Evolutionary conservation across 2,113 vertebrate genomes (phyloP).

Genomic region (Cyanoliseus patagonus): DNA sequence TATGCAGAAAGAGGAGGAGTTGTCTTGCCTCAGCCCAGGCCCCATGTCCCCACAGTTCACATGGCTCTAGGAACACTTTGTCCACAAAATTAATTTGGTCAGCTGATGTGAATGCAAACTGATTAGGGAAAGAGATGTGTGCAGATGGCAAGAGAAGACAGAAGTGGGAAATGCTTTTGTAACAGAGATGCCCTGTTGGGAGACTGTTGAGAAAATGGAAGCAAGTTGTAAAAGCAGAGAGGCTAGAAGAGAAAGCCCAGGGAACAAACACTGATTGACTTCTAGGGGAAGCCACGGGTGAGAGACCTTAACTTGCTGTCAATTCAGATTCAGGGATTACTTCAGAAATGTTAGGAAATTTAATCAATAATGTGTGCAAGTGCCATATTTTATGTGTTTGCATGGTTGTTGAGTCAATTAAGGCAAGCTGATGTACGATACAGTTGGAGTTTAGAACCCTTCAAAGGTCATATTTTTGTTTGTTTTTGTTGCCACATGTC

Average conservation of each 20-base stretch:
- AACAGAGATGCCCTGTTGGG: background rate
- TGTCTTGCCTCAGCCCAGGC: background rate
- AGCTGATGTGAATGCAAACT: background rate
- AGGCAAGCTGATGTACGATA: background rate
- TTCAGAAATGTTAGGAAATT: background rate
- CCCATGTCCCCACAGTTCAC: background rate
- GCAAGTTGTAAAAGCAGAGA: background rate
- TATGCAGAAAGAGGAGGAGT: background rate
- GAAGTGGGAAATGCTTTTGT: background rate
- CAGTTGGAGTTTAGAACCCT: conserved; percentile 16
- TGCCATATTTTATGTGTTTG: background rate
- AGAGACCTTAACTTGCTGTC: background rate
- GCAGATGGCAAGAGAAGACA: background rate
- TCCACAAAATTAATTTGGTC: background rate
- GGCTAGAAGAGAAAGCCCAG: background rate
- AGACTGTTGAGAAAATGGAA: background rate
- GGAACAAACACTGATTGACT: background rate
- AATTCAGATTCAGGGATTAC: background rate
- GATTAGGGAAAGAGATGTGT: background rate
- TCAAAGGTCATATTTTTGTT: conserved; percentile 47
- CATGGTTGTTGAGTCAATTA: conserved; percentile 16
- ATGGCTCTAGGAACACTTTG: background rate
- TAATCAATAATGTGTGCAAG: rapidly evolving
- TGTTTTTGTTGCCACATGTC: conserved; percentile 16
- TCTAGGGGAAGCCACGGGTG: background rate